Evolutionary conservation across 2,888 invertebrate species (phyloP), one percentile per base, ranked within the genome.

Genomic region (Sphecodes monilicornis): DNA sequence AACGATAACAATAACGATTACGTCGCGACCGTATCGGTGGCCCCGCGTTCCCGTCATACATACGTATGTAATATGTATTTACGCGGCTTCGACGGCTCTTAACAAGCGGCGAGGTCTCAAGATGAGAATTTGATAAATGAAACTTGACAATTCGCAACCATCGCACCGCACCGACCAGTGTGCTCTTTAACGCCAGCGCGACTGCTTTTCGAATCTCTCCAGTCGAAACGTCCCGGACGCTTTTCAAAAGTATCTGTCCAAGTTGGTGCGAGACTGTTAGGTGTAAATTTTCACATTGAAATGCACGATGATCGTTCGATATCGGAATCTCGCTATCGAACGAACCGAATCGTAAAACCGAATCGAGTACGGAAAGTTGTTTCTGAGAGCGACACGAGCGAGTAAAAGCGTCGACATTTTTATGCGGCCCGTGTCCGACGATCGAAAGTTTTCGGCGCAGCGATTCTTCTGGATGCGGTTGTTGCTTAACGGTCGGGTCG

Each of bases 331-430:
- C 60, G 13, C 26, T 16, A 4, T 29, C 60, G 60, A 60, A 16
- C 26, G 60, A 60, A 1, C 16, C 29, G 29, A 60, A 60, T 60
- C 16, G 60, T 60, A 16, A 18, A 29, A 60, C 29, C 60, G 60
- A 60, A 29, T 60, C 60, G 60, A 60, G 29, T 26, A 16, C 60
- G 60, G 29, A 29, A 60, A 60, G 60, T 26, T 18, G 29, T 57
- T 57, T n/a, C 8, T 10, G 50, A 29, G 29, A 29, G 60, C 60
- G 60, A 29, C 60, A 2, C n/a, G n/a, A 5, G 3, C n/a, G 36
- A 36, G 72, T 22, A 74, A 82, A 78, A 32, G 68, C 50, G 39
- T 60, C 74, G 50, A 57, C 18, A 78, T 78, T 70, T 75, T 75
- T 70, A 79, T 78, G 70, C 79, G 50, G 10, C n/a, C 13, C 13